A percentile compares a stretch with the other conserved stretches of the same genome.
Evolutionary conservation across 2,113 vertebrate genomes (phyloP).

Genomic region (Phyllopteryx taeniolatus): DNA sequence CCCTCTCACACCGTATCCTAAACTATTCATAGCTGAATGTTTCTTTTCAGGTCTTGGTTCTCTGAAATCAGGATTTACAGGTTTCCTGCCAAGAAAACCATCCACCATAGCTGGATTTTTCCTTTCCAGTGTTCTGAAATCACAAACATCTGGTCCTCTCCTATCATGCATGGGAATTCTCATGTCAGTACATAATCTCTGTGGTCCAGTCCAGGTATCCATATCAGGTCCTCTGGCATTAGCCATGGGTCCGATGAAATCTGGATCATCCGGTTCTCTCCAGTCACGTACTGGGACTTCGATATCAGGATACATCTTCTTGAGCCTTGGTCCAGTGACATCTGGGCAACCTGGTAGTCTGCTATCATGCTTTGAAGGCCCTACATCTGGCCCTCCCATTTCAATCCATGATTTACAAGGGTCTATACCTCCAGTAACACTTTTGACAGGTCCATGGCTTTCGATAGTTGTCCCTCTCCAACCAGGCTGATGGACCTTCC

Average conservation of each 20-base stretch:
- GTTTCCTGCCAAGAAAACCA: not conserved
- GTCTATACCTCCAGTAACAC: not conserved
- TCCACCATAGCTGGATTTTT: not conserved
- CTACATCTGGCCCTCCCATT: conserved; percentile 6
- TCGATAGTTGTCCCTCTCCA: conserved; percentile 22
- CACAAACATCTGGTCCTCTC: conserved; percentile 6
- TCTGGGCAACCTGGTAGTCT: conserved; percentile 5
- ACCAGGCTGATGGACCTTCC: conserved; percentile 18
- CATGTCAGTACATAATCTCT: conserved; percentile 8
- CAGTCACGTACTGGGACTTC: not conserved
- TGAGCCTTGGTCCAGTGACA: not conserved
- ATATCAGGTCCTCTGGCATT: conserved; percentile 1
- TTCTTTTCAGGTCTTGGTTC: conserved; percentile 12
- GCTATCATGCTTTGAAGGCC: conserved; percentile 10
- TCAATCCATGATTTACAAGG: conserved; percentile 8
- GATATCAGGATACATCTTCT: not conserved
- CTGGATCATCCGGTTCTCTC: conserved; percentile 7
- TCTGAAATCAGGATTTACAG: conserved; percentile 2
- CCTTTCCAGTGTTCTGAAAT: conserved; percentile 11
- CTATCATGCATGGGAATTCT: conserved; percentile 6
- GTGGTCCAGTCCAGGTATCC: not conserved
- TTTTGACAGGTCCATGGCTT: conserved; percentile 16
- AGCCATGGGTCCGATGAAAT: not conserved
- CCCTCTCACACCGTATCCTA: not conserved
- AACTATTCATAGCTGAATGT: not conserved